Percentiles rank a stretch among this genome's conserved stretches.
Evolutionary conservation across 2,113 vertebrate species (phyloP).

Genomic region (Struthio camelus): DNA sequence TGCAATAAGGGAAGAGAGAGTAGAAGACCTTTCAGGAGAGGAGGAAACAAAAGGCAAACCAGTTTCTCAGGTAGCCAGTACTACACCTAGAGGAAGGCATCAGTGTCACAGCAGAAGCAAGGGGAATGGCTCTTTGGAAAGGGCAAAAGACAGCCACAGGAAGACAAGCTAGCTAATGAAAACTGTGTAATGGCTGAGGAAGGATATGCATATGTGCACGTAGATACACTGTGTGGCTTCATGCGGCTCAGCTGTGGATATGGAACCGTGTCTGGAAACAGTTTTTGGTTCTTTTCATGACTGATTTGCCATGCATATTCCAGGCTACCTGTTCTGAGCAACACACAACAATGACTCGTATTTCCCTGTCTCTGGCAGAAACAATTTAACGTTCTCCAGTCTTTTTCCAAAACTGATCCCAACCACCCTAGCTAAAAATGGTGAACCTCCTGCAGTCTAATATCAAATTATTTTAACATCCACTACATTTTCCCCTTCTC

Average conservation of each 20-base stretch:
- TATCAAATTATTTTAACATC: conserved; percentile 29
- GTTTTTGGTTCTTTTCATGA: neutral
- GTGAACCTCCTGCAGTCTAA: neutral
- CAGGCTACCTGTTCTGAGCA: neutral
- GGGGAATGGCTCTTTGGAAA: neutral
- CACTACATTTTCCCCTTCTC: neutral
- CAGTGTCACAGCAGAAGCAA: neutral
- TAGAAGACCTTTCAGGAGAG: neutral
- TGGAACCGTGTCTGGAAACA: neutral
- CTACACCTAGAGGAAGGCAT: neutral
- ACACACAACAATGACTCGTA: neutral
- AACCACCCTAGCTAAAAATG: neutral
- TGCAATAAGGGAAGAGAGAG: neutral
- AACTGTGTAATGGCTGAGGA: neutral
- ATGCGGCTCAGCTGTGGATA: neutral
- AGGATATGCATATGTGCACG: neutral
- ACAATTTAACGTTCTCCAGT: neutral
- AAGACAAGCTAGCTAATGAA: neutral
- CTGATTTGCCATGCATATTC: neutral
- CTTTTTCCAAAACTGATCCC: neutral
- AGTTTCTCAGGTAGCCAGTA: neutral
- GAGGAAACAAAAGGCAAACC: neutral
- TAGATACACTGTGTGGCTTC: neutral
- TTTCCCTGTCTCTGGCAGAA: neutral
- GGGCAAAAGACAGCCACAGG: neutral